Conservation (phyloP, 1,140 invertebrate genomes). For the Cydia amplana region DNA sequence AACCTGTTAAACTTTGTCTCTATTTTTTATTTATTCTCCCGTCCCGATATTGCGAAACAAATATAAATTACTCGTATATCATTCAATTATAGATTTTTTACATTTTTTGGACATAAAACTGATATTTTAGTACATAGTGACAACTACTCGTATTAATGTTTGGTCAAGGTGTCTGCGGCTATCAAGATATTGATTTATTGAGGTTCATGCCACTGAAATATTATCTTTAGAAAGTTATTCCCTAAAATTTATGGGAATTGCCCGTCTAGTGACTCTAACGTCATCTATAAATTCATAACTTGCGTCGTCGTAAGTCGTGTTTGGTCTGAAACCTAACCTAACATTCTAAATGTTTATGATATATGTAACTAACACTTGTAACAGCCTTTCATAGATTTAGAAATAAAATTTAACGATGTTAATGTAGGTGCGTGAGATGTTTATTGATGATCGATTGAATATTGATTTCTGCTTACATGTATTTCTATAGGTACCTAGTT, state of each 20-base stretch:
- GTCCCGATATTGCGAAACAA: too few relatives aligned
- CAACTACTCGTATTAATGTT: background rate
- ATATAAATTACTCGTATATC: too few relatives aligned
- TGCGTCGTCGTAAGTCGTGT: background rate
- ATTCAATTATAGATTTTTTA: too few relatives aligned
- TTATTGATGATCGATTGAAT: background rate
- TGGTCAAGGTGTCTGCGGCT: background rate
- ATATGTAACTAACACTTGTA: background rate
- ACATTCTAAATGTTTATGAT: conserved; percentile 12
- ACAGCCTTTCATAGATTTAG: too few relatives aligned
- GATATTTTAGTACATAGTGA: too few relatives aligned
- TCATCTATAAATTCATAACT: conserved; percentile 19
- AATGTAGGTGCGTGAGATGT: background rate
- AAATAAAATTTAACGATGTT: background rate
- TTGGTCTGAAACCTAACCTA: conserved; percentile 7
- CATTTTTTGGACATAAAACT: too few relatives aligned
- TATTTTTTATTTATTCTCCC: too few relatives aligned
- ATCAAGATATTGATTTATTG: conserved; percentile 4
- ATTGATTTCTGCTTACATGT: background rate
- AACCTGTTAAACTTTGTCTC: too few relatives aligned
- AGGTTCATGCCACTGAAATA: background rate
- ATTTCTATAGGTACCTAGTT: background rate
- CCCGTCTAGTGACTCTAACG: background rate
- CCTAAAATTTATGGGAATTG: background rate
- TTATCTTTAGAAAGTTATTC: background rate